A percentile compares a stretch with the other conserved stretches of the same genome.
Conservation (phyloP, 2,797 vertebrate genomes). For the Malurus leucopterus region DNA sequence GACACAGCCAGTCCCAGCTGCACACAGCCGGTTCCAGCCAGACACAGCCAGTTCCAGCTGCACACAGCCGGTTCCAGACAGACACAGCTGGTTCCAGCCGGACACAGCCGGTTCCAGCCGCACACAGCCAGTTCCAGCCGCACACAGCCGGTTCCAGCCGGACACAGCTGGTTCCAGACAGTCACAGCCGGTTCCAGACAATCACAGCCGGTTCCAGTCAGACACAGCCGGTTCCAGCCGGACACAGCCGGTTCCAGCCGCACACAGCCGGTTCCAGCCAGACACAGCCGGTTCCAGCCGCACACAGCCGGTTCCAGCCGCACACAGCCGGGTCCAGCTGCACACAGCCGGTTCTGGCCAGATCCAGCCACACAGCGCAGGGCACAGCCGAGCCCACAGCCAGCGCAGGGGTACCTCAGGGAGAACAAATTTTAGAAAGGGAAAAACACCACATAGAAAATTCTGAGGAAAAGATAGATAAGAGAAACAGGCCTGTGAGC, state of each 20-base stretch:
- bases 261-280: neutral
- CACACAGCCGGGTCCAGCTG: fast-evolving
- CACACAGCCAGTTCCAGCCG: too few relatives aligned
- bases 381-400: fast-evolving
- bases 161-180: too few relatives aligned
- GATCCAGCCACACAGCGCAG: fast-evolving
- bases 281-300: neutral
- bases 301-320: neutral
- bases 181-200: too few relatives aligned
- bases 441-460: fast-evolving
- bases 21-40: neutral
- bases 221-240: fast-evolving
- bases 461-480: neutral
- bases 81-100: too few relatives aligned
- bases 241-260: fast-evolving
- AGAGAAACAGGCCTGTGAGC: neutral
- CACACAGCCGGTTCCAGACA: fast-evolving
- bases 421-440: neutral
- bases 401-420: fast-evolving
- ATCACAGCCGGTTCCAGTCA: neutral
- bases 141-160: too few relatives aligned
- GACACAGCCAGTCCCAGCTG: neutral
- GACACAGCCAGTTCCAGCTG: neutral
- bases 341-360: fast-evolving
- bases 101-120: too few relatives aligned